Base-by-base conservation (phyloP, 2,888 invertebrate species). In the Steinernema scapterisci region DNA sequence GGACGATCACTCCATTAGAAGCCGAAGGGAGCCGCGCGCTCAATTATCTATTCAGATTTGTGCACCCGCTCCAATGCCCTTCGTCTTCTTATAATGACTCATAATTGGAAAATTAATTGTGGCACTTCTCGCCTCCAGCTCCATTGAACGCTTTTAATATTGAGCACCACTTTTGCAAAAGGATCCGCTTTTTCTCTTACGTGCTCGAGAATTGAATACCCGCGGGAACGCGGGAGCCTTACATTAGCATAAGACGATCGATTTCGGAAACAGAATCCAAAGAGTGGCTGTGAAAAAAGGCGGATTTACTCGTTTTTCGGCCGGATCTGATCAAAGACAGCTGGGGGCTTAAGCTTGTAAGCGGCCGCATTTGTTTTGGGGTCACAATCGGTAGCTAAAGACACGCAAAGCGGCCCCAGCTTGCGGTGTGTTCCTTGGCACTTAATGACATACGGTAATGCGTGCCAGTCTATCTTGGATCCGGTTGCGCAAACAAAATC, bases 401-500 rank as follows among this genome's bases (percentile, higher is more conserved):
- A 63, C 31, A 63, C 31, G 63, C 48, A 63, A 6, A 31, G 31
- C 13, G 31, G 16, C 27, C 3, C 5, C 63, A 63, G 63, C 63
- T 31, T 31, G 63, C 63, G 25, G 63, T 25, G 16, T 63, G 63
- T 25, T 63, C 27, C 63, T 1, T 16, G 9, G 16, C 63, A 63
- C 63, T 63, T 38, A 63, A n/a, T 25, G 63, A 63, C 63, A 63
- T 63, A 63, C 63, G 63, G 63, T 63, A 63, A 63, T 63, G 63
- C 25, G 31, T 63, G 16, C 31, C 19, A 16, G 25, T 38, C 16
- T 21, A 7, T 63, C 6, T 27, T 31, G 38, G 63, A 63, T 63
- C 31, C 16, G 7, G 16, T 63, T 31, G 27, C 63, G 63, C 63
- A 63, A 63, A 63, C 63, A 63, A 38, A 27, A 31, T 31, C 31